These are phyloP conservation scores for Orthonychiurus folsomi DNA, from an alignment of 2,888 invertebrate genomes.

Conservation along the genomic window DNA sequence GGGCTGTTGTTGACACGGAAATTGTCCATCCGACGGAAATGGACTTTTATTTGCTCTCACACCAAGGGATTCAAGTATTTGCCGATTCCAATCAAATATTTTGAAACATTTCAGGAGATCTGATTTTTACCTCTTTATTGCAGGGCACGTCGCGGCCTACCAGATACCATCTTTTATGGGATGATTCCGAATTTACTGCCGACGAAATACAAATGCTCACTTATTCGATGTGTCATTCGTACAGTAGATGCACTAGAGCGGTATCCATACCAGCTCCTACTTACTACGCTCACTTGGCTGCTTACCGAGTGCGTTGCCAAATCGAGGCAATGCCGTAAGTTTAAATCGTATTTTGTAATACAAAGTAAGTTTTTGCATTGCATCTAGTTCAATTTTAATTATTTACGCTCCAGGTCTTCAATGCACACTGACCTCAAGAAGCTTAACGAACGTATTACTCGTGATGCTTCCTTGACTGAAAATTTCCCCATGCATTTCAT, in stretches of 20 bases:
- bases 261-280: conserved; percentile 44
- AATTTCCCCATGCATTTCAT: not conserved
- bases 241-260: conserved; percentile 62
- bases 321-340: not conserved
- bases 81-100: not conserved
- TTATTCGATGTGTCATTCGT: conserved; percentile 76
- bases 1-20: conserved; percentile 48
- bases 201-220: conserved; percentile 70
- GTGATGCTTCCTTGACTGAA: not conserved
- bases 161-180: conserved; percentile 70
- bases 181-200: conserved; percentile 61
- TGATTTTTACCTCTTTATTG: not conserved
- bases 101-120: not conserved
- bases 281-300: conserved; percentile 31
- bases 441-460: not conserved
- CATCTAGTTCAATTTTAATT: not conserved
- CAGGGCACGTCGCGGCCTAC: conserved; percentile 42
- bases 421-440: not conserved
- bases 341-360: not conserved
- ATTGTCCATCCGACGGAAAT: conserved; percentile 49
- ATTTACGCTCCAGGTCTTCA: not conserved
- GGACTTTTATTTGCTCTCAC: conserved; percentile 50
- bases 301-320: not conserved
- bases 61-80: conserved; percentile 47
- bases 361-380: not conserved